Evolutionary conservation across 2,888 invertebrate genomes (phyloP).

Genomic region (Microctonus aethiopoides): DNA sequence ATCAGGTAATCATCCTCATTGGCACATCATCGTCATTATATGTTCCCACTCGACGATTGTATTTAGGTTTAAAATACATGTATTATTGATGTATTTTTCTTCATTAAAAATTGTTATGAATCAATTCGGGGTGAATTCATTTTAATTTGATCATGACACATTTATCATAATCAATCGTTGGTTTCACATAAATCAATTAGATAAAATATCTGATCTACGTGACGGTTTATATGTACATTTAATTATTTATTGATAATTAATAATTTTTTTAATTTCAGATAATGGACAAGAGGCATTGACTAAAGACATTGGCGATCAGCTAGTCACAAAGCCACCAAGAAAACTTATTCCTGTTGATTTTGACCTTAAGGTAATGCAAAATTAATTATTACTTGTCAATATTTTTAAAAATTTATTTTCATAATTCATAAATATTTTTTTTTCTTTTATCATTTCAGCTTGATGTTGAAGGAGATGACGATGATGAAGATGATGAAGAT

Average conservation of each 20-base stretch:
- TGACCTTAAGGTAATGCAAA: slow-evolving; percentile 56
- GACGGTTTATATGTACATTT: background rate
- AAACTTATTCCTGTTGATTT: slow-evolving; percentile 63
- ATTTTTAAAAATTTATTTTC: slow-evolving; percentile 6
- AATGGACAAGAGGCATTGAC: slow-evolving; percentile 40
- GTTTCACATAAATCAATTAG: slow-evolving; percentile 10
- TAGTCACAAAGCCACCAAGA: slow-evolving; percentile 43
- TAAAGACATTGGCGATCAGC: slow-evolving; percentile 27
- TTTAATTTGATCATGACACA: slow-evolving; percentile 1
- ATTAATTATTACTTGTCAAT: background rate
- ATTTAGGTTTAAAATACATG: background rate
- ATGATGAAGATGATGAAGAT: slow-evolving; percentile 68
- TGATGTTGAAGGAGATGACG: slow-evolving; percentile 67
- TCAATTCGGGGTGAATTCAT: background rate
- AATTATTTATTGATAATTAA: background rate
- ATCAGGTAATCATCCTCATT: slow-evolving; percentile 56
- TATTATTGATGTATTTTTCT: background rate
- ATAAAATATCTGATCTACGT: background rate
- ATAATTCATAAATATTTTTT: slow-evolving; percentile 7
- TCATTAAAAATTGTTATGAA: background rate
- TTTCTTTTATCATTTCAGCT: slow-evolving; percentile 46
- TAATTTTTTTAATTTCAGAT: slow-evolving; percentile 42
- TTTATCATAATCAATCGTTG: slow-evolving; percentile 25
- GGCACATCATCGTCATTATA: slow-evolving; percentile 42
- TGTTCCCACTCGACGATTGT: slow-evolving; percentile 27